Conservation (phyloP, 2,888 invertebrate species). For the Rotaria magnacalcarata region DNA sequence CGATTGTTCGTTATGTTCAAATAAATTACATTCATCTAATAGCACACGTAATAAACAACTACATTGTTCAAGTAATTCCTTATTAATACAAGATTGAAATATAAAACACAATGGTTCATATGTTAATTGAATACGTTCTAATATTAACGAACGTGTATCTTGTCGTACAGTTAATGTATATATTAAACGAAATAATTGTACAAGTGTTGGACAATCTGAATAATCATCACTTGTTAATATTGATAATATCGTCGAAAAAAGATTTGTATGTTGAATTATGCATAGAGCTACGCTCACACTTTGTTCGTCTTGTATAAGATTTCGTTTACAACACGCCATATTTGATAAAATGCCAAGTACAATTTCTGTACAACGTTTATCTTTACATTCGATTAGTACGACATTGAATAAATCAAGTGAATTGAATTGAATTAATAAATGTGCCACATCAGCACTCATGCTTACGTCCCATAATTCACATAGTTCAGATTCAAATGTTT, state of each 20-base stretch:
- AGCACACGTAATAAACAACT: not conserved
- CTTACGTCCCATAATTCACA: conserved; percentile 34
- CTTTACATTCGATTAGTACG: not conserved
- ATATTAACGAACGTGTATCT: conserved; percentile 14
- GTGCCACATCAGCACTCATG: conserved; percentile 24
- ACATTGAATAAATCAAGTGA: conserved; percentile 4
- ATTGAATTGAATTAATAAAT: conserved; percentile 21
- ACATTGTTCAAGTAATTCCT: conserved; percentile 31
- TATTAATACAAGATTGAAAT: conserved; percentile 23
- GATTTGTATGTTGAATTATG: not conserved
- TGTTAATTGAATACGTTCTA: not conserved
- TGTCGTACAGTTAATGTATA: not conserved
- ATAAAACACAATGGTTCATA: conserved; percentile 24
- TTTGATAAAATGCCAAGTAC: conserved; percentile 6
- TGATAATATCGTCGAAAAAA: not conserved
- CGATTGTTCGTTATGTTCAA: not conserved
- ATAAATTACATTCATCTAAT: conserved; percentile 32
- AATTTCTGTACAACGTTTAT: conserved; percentile 23
- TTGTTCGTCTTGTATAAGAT: not conserved
- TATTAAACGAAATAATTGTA: conserved; percentile 35
- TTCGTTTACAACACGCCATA: conserved; percentile 20
- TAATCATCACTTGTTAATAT: conserved; percentile 27
- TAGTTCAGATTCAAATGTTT: conserved; percentile 32
- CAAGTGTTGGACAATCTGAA: conserved; percentile 34
- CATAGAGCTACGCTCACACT: not conserved